These are phyloP conservation scores for Phoebastria nigripes DNA, from an alignment of 2,797 vertebrate species.

Conservation along the genomic window DNA sequence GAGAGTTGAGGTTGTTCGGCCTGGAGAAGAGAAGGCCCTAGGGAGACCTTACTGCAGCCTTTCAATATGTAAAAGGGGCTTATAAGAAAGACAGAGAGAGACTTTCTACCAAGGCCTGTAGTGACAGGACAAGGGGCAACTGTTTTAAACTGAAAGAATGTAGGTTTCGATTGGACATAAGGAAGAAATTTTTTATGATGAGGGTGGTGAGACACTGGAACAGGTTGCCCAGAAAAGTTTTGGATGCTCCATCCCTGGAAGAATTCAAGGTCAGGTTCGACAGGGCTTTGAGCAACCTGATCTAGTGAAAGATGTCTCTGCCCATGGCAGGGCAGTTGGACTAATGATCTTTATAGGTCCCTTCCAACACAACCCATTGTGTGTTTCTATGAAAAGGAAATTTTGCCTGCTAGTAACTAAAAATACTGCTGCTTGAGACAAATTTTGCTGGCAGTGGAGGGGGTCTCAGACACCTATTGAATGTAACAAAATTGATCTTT, in stretches of 20 bases:
- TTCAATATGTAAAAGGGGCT: background rate
- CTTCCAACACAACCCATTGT: background rate
- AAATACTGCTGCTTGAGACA: background rate
- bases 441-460: background rate
- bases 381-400: background rate
- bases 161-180: background rate
- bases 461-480: background rate
- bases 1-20: background rate
- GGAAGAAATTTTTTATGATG: background rate
- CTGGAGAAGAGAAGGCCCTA: background rate
- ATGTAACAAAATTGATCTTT: background rate
- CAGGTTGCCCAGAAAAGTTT: background rate
- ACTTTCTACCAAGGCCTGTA: background rate
- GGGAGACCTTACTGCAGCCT: background rate
- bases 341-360: background rate
- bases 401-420: background rate
- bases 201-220: background rate
- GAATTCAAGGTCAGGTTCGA: background rate
- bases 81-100: background rate
- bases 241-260: background rate
- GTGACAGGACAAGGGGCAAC: background rate
- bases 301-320: background rate
- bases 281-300: background rate
- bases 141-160: background rate
- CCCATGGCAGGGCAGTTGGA: background rate